A percentile compares a stretch with the other conserved stretches of the same genome.
These are phyloP conservation scores for Lampropteryx suffumata DNA, from an alignment of 2,888 invertebrate genomes.

Conservation along the genomic window DNA sequence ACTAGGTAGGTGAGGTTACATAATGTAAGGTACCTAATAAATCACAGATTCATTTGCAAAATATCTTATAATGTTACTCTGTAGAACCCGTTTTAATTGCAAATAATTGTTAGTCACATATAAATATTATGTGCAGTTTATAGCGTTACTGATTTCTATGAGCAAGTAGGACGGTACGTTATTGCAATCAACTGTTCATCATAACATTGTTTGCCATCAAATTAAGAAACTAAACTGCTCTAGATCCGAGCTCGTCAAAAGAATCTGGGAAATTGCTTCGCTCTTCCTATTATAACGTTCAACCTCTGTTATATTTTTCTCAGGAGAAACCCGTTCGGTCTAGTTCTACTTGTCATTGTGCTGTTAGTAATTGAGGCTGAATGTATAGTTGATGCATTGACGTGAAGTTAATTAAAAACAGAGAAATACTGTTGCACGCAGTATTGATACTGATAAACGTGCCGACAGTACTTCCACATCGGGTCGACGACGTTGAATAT, in stretches of 20 bases:
- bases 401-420: neutral
- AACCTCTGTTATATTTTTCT: constrained; percentile 54
- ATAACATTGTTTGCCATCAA: constrained; percentile 56
- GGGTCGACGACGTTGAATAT: no score
- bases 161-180: constrained; percentile 61
- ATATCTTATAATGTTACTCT: no score
- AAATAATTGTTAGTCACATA: no score
- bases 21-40: no score
- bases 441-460: no score
- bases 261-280: constrained; percentile 70
- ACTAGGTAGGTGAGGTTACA: no score
- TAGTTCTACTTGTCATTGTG: constrained; percentile 49
- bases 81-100: no score
- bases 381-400: constrained; percentile 1
- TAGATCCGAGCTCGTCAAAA: constrained; percentile 63
- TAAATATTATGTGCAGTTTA: neutral
- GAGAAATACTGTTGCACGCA: neutral
- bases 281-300: constrained; percentile 61
- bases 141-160: constrained; percentile 42
- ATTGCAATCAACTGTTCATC: constrained; percentile 46
- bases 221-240: constrained; percentile 64
- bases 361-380: constrained; percentile 13
- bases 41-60: no score
- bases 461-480: no score
- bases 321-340: constrained; percentile 61